Evolutionary conservation across 1,140 invertebrate genomes (phyloP).

Genomic region (Pogonognathellus flavescens): DNA sequence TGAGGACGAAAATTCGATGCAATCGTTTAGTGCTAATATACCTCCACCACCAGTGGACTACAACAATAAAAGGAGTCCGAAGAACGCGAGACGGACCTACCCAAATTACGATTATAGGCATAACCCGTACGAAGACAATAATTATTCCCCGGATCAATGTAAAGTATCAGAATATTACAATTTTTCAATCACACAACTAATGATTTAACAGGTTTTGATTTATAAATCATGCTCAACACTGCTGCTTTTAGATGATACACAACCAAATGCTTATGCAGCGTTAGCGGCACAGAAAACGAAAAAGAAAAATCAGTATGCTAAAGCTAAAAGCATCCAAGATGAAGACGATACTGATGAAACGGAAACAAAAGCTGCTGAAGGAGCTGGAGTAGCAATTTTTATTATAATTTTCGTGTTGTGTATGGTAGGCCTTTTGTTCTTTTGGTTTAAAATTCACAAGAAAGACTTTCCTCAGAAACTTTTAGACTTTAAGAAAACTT

Average conservation of each 20-base stretch:
- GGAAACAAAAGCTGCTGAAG: background rate
- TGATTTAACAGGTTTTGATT: background rate
- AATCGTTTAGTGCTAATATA: background rate
- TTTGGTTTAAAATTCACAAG: background rate
- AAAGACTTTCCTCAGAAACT: background rate
- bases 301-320: background rate
- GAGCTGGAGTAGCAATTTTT: constrained; percentile 30
- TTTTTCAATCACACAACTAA: background rate
- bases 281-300: background rate
- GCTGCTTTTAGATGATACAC: background rate
- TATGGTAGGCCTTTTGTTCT: background rate
- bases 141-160: background rate
- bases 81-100: background rate
- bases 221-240: background rate
- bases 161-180: background rate
- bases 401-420: background rate
- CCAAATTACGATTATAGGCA: background rate
- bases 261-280: background rate
- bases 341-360: background rate
- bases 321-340: no score
- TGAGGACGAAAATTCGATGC: background rate
- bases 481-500: background rate
- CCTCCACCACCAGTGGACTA: no score
- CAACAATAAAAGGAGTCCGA: background rate
- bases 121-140: background rate